Base-by-base conservation (phyloP, 2,113 vertebrate species). In the Choloepus hoffmanni region DNA sequence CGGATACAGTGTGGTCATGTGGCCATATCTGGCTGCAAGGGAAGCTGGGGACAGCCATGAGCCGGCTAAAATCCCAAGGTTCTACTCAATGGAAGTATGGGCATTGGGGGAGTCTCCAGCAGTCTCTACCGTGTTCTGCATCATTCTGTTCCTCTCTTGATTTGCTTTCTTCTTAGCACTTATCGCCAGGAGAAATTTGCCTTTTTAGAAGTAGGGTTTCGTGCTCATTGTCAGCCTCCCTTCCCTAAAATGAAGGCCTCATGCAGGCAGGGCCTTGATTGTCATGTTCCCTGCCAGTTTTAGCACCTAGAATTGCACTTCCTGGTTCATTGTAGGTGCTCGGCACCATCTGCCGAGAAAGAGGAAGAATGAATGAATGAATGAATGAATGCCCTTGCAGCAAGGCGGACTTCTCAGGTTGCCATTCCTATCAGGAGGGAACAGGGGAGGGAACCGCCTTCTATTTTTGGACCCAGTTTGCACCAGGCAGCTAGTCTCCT, bases 261-360 rank as follows among this genome's bases (percentile, higher is more conserved):
- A 13, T 48, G 50, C 45, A 58, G 73, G n/a, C 55, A 58, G 11
- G 65, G 13, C 48, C 76, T 78, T 48, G 76, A 30, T 7, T 33
- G 28, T 33, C 30, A 45, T 70, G 65, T 26, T n/a, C 9, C 30
- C 28, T 36, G 50, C 67, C 19, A 14, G 55, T 60, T 43, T 28
- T 21, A 28, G 33, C 43, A 21, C 43, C 53, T 4, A 36, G 26
- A 33, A 24, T 48, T 63, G 3, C 15, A 48, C 60, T 36, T 36
- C 36, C 36, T 19, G 14, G 53, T n/a, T 62, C 63, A 19, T 3
- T 13, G 36, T 8, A 21, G 19, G 50, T 43, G 28, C 62, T 85
- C 9, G 13, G 8, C 23, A 13, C 8, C 0, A 9, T 24, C 58
- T 33, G n/a, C 30, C 0, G 4, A 50, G 28, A 3, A 0, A 26